phyloP scores from a whole-genome alignment of 1,140 invertebrate species.

The Onthophagus taurus region DNA sequence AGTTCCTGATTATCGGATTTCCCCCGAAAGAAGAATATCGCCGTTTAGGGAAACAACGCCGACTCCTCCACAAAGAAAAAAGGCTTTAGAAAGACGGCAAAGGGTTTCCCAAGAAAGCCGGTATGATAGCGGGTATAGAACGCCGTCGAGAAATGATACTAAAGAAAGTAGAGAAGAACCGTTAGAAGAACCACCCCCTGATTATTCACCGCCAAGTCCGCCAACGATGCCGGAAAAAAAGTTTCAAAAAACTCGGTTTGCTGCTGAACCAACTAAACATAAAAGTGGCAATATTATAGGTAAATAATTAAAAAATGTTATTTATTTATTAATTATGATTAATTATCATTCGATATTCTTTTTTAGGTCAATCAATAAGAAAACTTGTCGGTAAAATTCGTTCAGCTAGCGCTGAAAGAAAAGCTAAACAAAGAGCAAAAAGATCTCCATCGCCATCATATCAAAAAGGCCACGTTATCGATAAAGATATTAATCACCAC shows the following conservation, averaged over 20 bases:
- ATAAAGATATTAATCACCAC: constrained; percentile 35
- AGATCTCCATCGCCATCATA: constrained; percentile 46
- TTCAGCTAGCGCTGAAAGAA: constrained; percentile 62
- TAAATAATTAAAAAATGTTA: no score
- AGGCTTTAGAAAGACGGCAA: constrained; percentile 39
- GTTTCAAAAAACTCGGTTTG: constrained; percentile 56
- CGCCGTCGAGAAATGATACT: constrained; percentile 41
- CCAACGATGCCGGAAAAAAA: constrained; percentile 45
- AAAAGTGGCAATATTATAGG: constrained; percentile 37
- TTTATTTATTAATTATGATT: no score
- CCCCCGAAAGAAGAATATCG: constrained; percentile 17
- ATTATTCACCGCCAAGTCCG: constrained; percentile 57
- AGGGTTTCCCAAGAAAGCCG: constrained; percentile 37
- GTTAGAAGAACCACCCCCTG: constrained; percentile 52
- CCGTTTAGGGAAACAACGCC: constrained; percentile 34
- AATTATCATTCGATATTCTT: no score
- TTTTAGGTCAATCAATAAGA: constrained; percentile 56
- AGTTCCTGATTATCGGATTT: constrained; percentile 17
- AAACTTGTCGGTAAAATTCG: constrained; percentile 69
- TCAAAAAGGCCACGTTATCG: constrained; percentile 52
- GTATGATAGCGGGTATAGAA: constrained; percentile 45
- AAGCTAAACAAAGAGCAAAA: constrained; percentile 47
- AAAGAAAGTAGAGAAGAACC: constrained; percentile 40
- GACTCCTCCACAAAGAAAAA: constrained; percentile 50
- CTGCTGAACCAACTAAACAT: constrained; percentile 42